phyloP scores from a whole-genome alignment of 2,113 vertebrate species.

The Poecilia latipinna region DNA sequence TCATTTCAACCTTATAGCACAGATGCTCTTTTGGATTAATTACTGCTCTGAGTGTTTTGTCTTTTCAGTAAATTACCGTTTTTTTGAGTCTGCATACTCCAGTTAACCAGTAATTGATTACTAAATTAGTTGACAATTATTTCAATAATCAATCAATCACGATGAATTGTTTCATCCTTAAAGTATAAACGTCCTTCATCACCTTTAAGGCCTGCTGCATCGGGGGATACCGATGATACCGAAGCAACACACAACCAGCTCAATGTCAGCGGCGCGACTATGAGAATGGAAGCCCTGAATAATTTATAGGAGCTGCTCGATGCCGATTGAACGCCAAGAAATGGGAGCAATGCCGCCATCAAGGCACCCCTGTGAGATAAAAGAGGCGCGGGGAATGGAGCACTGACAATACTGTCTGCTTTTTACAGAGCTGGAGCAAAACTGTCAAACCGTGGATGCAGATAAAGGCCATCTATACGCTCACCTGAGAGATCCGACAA shows the following conservation, averaged over 20 bases:
- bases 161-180: too few species aligned
- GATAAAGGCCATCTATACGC: slow-evolving; percentile 39
- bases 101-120: too few species aligned
- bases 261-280: slow-evolving; percentile 55
- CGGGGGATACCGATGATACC: slow-evolving; percentile 35
- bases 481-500: slow-evolving; percentile 32
- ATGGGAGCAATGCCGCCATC: slow-evolving; percentile 24
- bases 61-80: too few species aligned
- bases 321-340: slow-evolving; percentile 32
- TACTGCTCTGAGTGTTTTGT: too few species aligned
- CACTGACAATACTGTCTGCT: slow-evolving; percentile 37
- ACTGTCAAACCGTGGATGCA: slow-evolving; percentile 53
- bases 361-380: slow-evolving; percentile 48
- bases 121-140: too few species aligned
- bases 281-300: slow-evolving; percentile 63
- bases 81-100: too few species aligned
- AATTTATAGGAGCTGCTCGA: slow-evolving; percentile 56
- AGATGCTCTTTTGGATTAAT: too few species aligned
- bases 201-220: slow-evolving; percentile 10
- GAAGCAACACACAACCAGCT: slow-evolving; percentile 50
- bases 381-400: slow-evolving; percentile 31
- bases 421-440: slow-evolving; percentile 37
- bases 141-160: too few species aligned
- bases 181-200: neutral
- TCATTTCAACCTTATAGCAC: too few species aligned